Evolutionary conservation across 2,113 vertebrate genomes (phyloP), one percentile per base, ranked within the genome.

Genomic region (Alectura lathami): DNA sequence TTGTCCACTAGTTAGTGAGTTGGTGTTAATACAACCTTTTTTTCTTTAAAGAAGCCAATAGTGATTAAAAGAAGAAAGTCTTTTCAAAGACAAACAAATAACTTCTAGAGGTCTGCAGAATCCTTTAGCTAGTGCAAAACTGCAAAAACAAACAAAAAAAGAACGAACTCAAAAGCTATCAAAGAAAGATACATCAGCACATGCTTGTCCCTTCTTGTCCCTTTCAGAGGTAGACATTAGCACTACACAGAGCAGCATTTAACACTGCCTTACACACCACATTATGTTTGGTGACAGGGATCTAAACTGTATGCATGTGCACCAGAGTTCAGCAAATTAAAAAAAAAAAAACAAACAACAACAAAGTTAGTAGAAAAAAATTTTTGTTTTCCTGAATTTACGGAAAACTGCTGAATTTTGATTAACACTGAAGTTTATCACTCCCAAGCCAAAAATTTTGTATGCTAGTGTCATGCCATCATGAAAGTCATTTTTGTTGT

Each of bases 261-360:
- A 68, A 32, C 17, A 7, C 16, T 32, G 36, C 11, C 32, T 27
- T 5, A 82, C 21, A 48, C 3, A 80, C 1, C 23, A 9, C 0
- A 2, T 23, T 73, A 54, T 11, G 9, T 32, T 23, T 4, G 2
- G 23, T 34, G 11, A 51, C n/a, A 36, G 68, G 12, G 10, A 51
- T 26, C 6, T 64, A 42, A 5, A 51, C 0, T 67, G 3, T 5
- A 5, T 3, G 2, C 3, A 53, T 13, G 11, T 17, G 5, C 6
- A 91, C 4, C 13, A 74, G 14, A 77, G 34, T 43, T 88, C 45
- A 79, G 18, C 17, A 80, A 47, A n/a, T 26, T 1, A 15, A 30
- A 29, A 53, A 75, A 45, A 27, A 32, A 27, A 27, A 81, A n/a
- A 59, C 56, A 62, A 15, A 20, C 45, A 53, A 85, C 59, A n/a